Percentiles rank a stretch among this genome's conserved stretches.
phyloP scores from a whole-genome alignment of 2,113 vertebrate species.

The Ranitomeya imitator region DNA sequence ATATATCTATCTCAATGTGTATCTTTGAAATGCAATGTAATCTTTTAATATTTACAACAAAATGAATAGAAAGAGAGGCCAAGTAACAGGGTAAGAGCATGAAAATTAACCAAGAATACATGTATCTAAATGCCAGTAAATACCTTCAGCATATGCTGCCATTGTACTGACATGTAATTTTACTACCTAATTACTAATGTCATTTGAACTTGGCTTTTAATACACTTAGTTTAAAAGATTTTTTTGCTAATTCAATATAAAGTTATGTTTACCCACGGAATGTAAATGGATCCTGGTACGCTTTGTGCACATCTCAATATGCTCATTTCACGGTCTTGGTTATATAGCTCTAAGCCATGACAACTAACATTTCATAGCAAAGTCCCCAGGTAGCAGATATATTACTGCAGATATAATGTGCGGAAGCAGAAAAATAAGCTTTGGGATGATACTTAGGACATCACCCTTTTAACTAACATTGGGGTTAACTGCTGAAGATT shows the following conservation, averaged over 20 bases:
- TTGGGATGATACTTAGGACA: constrained; percentile 63
- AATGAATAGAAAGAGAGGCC: background rate
- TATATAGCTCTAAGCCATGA: constrained; percentile 39
- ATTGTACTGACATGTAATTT: background rate
- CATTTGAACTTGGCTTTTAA: constrained; percentile 43
- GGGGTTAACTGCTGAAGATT: constrained; percentile 60
- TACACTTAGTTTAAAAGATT: constrained; percentile 46
- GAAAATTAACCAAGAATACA: background rate
- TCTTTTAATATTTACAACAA: too few relatives aligned
- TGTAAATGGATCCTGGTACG: constrained; percentile 21
- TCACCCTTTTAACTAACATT: constrained; percentile 49
- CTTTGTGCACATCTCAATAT: background rate
- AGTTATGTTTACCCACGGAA: constrained; percentile 47
- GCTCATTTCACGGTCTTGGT: constrained; percentile 17
- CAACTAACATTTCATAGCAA: constrained; percentile 44
- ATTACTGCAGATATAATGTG: constrained; percentile 32
- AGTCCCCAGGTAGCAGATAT: constrained; percentile 58
- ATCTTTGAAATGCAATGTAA: too few relatives aligned
- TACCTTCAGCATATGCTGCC: background rate
- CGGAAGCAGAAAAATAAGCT: constrained; percentile 62
- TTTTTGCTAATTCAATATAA: constrained; percentile 49
- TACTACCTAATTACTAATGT: constrained; percentile 11
- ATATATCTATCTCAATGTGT: background rate
- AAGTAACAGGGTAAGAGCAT: background rate
- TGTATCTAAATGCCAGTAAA: background rate